These are phyloP conservation scores for Hecatera dysodea DNA, from an alignment of 2,888 invertebrate species.

Conservation along the genomic window DNA sequence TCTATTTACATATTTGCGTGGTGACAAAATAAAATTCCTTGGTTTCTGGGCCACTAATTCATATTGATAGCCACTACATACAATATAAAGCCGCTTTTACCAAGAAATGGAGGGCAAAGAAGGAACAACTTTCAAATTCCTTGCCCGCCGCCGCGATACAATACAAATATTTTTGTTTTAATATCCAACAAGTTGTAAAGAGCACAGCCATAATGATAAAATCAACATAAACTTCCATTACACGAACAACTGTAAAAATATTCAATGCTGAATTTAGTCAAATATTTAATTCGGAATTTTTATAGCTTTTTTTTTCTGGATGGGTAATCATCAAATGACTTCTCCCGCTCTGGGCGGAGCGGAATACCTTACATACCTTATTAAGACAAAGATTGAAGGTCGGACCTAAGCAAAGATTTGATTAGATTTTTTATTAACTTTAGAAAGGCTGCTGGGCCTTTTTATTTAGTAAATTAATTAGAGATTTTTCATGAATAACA, in stretches of 20 bases:
- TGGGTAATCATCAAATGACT: too few species aligned
- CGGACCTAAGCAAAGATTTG: slow-evolving; percentile 17
- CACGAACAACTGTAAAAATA: slow-evolving; percentile 14
- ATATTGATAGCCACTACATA: too few species aligned
- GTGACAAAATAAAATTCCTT: too few species aligned
- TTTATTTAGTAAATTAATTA: slow-evolving; percentile 31
- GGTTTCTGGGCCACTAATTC: too few species aligned
- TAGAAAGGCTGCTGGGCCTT: slow-evolving; percentile 5
- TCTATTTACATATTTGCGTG: too few species aligned
- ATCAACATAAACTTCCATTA: slow-evolving; percentile 18
- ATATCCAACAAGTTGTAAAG: slow-evolving; percentile 10
- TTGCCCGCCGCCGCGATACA: neutral
- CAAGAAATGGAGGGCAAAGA: neutral
- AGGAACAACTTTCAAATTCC: slow-evolving; percentile 10
- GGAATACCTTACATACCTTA: slow-evolving; percentile 15
- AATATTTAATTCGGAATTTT: slow-evolving; percentile 28
- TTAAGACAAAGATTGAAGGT: slow-evolving; percentile 16
- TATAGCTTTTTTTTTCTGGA: too few species aligned
- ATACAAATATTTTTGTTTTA: slow-evolving; percentile 27
- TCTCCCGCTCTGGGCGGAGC: too few species aligned
- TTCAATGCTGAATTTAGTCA: slow-evolving; percentile 2
- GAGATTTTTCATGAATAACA: neutral
- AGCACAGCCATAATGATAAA: slow-evolving; percentile 20
- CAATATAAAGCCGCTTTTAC: too few species aligned
- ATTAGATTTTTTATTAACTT: slow-evolving; percentile 38